These are phyloP conservation scores for Papio anubis DNA, from an alignment of 2,113 vertebrate genomes.

Conservation along the genomic window DNA sequence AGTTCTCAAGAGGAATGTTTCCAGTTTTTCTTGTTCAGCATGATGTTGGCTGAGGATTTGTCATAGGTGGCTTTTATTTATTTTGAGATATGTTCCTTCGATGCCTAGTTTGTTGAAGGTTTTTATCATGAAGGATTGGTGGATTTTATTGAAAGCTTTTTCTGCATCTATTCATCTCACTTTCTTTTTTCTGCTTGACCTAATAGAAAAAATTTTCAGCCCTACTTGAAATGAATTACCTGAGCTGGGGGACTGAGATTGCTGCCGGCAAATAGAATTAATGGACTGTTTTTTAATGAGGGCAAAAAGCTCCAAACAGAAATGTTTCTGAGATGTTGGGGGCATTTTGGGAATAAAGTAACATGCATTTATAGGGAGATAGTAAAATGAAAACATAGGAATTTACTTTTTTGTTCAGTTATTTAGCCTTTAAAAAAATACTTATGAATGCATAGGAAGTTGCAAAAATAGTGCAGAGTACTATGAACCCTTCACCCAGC, in stretches of 20 bases:
- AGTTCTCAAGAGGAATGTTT: too few species aligned
- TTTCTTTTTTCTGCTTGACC: neutral
- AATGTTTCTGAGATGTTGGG: neutral
- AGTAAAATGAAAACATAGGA: conserved; percentile 39
- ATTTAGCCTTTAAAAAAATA: neutral
- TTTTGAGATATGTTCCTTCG: too few species aligned
- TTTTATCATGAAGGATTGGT: too few species aligned
- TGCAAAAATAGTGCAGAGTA: neutral
- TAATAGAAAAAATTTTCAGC: conserved; percentile 38
- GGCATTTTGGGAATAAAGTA: neutral
- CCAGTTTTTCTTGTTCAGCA: too few species aligned
- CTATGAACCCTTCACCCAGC: neutral
- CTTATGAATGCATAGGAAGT: neutral
- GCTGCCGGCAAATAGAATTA: conserved; percentile 34
- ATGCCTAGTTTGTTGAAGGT: too few species aligned
- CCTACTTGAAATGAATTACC: conserved; percentile 40
- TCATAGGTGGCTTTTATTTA: too few species aligned
- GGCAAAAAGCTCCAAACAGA: neutral
- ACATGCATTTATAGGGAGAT: neutral
- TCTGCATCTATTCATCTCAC: neutral
- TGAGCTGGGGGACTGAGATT: neutral
- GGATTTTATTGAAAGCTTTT: too few species aligned
- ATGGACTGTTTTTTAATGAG: conserved; percentile 36
- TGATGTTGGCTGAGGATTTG: too few species aligned
- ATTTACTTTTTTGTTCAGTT: neutral